These are phyloP conservation scores for Gila orcuttii DNA, from an alignment of 2,113 vertebrate species.

Conservation along the genomic window DNA sequence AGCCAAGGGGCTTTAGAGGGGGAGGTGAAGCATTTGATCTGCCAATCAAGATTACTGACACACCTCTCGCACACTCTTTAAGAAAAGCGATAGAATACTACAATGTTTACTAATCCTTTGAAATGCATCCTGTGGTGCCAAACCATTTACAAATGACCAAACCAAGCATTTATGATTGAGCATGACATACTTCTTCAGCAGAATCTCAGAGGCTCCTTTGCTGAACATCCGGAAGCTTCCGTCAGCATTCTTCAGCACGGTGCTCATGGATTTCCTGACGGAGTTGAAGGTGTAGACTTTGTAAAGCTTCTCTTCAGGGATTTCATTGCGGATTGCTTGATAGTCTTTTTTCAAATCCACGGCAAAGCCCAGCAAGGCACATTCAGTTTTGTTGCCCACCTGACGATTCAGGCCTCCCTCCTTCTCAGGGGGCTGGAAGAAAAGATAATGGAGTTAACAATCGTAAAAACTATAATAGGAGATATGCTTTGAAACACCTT, in stretches of 20 bases:
- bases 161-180: neutral
- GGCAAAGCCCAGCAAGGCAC: constrained; percentile 96
- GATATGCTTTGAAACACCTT: too few species aligned
- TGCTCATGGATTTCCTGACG: constrained; percentile 98
- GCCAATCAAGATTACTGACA: constrained; percentile 65
- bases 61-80: constrained; percentile 35
- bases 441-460: neutral
- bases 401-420: constrained; percentile 96
- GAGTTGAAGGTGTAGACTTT: constrained; percentile 99
- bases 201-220: constrained; percentile 98
- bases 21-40: constrained; percentile 68
- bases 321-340: constrained; percentile 93
- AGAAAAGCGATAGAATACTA: neutral
- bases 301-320: constrained; percentile 95
- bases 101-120: neutral
- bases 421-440: constrained; percentile 91
- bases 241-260: constrained; percentile 94
- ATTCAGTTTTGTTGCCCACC: constrained; percentile 99
- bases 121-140: neutral
- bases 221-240: constrained; percentile 98
- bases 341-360: constrained; percentile 95
- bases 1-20: constrained; percentile 60
- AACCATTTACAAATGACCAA: neutral
- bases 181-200: constrained; percentile 93
- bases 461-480: neutral